Evolutionary conservation across 2,888 invertebrate genomes (phyloP).

Genomic region (Cantharis rustica): DNA sequence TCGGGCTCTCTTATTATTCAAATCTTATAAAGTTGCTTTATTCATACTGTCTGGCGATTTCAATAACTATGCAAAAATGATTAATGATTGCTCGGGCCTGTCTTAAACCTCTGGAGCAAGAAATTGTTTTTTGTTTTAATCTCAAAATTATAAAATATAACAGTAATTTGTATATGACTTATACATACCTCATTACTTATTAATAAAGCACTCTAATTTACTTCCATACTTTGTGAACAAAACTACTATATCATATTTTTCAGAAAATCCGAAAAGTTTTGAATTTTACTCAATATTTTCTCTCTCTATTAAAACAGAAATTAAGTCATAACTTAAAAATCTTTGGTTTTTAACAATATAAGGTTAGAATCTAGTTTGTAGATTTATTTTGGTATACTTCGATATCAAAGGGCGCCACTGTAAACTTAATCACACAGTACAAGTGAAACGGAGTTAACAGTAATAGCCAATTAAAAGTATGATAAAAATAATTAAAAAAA

Average conservation of each 20-base stretch:
- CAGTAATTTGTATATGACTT: slow-evolving; percentile 21
- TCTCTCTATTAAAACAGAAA: too few relatives aligned
- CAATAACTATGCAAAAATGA: slow-evolving; percentile 21
- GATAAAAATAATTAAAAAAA: too few relatives aligned
- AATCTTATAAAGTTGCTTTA: slow-evolving; percentile 13
- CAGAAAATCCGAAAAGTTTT: too few relatives aligned
- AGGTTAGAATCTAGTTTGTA: too few relatives aligned
- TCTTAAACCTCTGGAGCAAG: slow-evolving; percentile 19
- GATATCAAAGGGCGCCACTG: too few relatives aligned
- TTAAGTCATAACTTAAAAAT: too few relatives aligned
- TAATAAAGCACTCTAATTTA: background rate
- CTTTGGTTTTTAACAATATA: too few relatives aligned
- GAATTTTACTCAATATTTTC: too few relatives aligned
- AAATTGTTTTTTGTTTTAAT: slow-evolving; percentile 23
- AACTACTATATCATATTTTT: background rate
- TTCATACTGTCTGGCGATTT: slow-evolving; percentile 13
- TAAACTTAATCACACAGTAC: too few relatives aligned
- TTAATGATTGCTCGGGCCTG: slow-evolving; percentile 16
- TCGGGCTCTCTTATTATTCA: slow-evolving; percentile 4
- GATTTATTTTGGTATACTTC: too few relatives aligned
- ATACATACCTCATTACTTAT: slow-evolving; percentile 5
- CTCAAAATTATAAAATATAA: slow-evolving; percentile 18
- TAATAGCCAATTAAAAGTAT: too few relatives aligned
- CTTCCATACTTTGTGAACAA: background rate
- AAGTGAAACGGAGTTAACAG: too few relatives aligned